Conservation (phyloP, 2,888 invertebrate genomes). For the Tetragnatha montana region DNA sequence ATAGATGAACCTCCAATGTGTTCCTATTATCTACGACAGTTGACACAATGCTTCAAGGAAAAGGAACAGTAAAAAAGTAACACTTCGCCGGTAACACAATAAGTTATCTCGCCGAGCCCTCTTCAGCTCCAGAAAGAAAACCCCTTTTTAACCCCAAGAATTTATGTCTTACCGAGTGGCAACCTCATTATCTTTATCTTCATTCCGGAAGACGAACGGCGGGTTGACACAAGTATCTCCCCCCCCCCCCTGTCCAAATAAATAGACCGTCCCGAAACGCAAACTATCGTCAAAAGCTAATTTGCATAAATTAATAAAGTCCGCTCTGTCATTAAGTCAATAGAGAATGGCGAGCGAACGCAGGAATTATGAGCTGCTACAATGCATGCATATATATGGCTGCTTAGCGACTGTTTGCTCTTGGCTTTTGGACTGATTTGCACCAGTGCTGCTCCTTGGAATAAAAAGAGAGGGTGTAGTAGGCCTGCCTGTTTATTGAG, state of each 20-base stretch:
- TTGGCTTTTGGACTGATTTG: conserved; percentile 24
- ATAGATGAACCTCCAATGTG: too few relatives aligned
- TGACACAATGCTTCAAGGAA: too few relatives aligned
- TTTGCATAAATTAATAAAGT: conserved; percentile 50
- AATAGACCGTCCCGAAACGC: conserved; percentile 8
- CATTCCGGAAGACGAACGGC: background rate
- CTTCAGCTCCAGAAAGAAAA: background rate
- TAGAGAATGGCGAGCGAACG: background rate
- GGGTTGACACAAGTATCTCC: background rate
- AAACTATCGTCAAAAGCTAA: conserved; percentile 27
- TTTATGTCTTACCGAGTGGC: background rate
- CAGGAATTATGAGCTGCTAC: conserved; percentile 34
- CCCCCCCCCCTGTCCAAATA: background rate
- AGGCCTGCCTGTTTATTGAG: background rate
- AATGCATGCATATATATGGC: conserved; percentile 24
- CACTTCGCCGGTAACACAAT: too few relatives aligned
- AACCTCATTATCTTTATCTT: conserved; percentile 16
- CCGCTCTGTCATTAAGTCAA: conserved; percentile 37
- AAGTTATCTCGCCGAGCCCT: too few relatives aligned
- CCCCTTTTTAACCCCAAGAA: background rate
- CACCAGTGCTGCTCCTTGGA: background rate
- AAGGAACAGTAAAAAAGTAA: too few relatives aligned
- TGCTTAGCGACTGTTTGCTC: conserved; percentile 25
- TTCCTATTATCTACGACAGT: too few relatives aligned
- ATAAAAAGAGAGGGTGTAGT: background rate